Base-by-base conservation (phyloP, 1,140 invertebrate species). In the Aphis craccivora region DNA sequence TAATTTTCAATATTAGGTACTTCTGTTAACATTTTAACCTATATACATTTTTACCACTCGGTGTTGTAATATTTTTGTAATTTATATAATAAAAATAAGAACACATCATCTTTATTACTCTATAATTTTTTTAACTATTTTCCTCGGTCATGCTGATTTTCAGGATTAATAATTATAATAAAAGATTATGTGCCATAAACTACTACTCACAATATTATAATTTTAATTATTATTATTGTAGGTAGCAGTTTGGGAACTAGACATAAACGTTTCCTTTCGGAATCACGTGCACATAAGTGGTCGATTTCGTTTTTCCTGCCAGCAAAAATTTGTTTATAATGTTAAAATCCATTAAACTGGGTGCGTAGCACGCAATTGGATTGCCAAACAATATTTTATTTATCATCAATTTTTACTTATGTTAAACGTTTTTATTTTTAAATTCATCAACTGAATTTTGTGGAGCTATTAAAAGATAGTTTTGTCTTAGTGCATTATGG, bases 311-410 rank as follows among this genome's bases (percentile, higher is more conserved):
- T 20, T 89, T 89, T 89, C 35, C 25, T 48, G n/a, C 3, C 20
- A 37, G n/a, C n/a, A 51, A 35, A 88, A 89, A 90, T 90, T 53
- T 90, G 9, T 90, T 90, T 90, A 90, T 90, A 90, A 90, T 60
- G 88, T 40, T 60, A 20, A 43, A 55, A 30, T 40, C 53, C 53
- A 90, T 90, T 90, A 90, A 40, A 90, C 88, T 22, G 9, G 6
- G 23, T 5, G 35, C 8, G 1, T 5, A 35, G 25, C 51, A 40
- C 53, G 53, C 53, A 23, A 55, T 60, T 37, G 11, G 45, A 35
- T 88, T 14, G 11, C 11, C 6, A 48, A 18, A 14, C 87, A 20
- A 51, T 88, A 11, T 76, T 76, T 76, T 76, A 48, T 35, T 51
- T 2, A n/a, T 87, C 84, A 43, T 87, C 60, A 76, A 48, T 45